These are phyloP conservation scores for Pollicipes pollicipes DNA, from an alignment of 1,140 invertebrate genomes.

Conservation along the genomic window DNA sequence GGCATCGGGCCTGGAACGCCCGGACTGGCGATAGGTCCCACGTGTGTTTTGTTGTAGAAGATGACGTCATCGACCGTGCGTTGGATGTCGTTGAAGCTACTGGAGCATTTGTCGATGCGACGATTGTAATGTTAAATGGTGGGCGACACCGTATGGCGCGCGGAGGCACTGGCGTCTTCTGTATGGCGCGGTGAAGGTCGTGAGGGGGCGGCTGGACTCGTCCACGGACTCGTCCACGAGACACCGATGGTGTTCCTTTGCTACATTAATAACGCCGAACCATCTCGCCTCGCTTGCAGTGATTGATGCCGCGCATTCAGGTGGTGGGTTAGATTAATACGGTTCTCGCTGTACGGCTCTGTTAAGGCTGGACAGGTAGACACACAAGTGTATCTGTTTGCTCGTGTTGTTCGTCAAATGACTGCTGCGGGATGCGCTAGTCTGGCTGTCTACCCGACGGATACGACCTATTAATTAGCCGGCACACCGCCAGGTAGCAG, in stretches of 20 bases:
- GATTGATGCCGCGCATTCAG: conserved; percentile 16
- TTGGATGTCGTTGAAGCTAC: conserved; percentile 10
- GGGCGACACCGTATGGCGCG: conserved; percentile 15
- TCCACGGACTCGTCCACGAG: too few relatives aligned
- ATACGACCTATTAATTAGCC: too few relatives aligned
- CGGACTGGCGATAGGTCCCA: conserved; percentile 9
- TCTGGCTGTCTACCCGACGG: too few relatives aligned
- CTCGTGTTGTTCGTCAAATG: too few relatives aligned
- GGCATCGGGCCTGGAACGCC: conserved; percentile 5
- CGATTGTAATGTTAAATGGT: conserved; percentile 19
- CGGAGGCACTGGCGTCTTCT: conserved; percentile 14
- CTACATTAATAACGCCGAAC: conserved; percentile 21
- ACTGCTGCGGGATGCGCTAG: too few relatives aligned
- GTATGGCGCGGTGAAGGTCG: conserved; percentile 21
- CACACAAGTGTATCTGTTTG: conserved; percentile 14
- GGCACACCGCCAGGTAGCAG: too few relatives aligned
- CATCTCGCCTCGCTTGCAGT: conserved; percentile 4
- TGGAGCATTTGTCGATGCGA: conserved; percentile 14
- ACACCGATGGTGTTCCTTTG: conserved; percentile 22
- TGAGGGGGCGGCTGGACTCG: conserved; percentile 16
- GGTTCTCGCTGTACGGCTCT: neutral
- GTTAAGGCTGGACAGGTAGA: conserved; percentile 20
- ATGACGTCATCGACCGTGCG: conserved; percentile 19
- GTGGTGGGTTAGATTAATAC: neutral
- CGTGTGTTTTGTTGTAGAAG: conserved; percentile 11